phyloP scores from a whole-genome alignment of 92 coral and sea anemone species.

The Palythoa caribaeorum region DNA sequence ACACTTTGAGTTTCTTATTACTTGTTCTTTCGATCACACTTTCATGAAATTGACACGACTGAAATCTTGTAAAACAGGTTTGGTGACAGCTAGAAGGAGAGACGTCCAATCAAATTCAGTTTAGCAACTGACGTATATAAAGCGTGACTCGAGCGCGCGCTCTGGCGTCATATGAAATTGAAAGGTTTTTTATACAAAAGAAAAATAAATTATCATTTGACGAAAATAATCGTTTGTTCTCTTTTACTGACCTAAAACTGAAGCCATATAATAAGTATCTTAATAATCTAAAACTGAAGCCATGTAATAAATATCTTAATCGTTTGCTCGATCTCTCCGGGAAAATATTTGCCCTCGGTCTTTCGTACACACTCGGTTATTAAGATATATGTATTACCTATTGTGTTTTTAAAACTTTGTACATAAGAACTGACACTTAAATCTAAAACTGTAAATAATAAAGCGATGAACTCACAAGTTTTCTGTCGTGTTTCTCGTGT shows the following conservation, averaged over 20 bases:
- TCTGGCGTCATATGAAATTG: background rate
- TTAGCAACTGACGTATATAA: background rate
- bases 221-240: background rate
- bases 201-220: conserved; percentile 8
- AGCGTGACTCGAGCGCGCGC: background rate
- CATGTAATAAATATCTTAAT: background rate
- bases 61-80: conserved; percentile 14
- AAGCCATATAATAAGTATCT: background rate
- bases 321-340: background rate
- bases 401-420: too few species aligned
- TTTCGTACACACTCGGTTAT: background rate
- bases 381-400: too few species aligned
- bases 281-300: background rate
- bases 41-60: background rate
- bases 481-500: too few species aligned
- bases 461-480: too few species aligned
- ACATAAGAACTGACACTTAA: too few species aligned
- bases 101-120: conserved; percentile 18
- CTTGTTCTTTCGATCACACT: conserved; percentile 4
- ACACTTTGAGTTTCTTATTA: conserved; percentile 1
- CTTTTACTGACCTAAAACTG: background rate
- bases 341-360: background rate
- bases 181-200: background rate
- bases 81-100: background rate
- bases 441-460: too few species aligned